Evolutionary conservation across 2,113 vertebrate species (phyloP), one percentile per base, ranked within the genome.

Genomic region (Pseudorectes ferrugineus): DNA sequence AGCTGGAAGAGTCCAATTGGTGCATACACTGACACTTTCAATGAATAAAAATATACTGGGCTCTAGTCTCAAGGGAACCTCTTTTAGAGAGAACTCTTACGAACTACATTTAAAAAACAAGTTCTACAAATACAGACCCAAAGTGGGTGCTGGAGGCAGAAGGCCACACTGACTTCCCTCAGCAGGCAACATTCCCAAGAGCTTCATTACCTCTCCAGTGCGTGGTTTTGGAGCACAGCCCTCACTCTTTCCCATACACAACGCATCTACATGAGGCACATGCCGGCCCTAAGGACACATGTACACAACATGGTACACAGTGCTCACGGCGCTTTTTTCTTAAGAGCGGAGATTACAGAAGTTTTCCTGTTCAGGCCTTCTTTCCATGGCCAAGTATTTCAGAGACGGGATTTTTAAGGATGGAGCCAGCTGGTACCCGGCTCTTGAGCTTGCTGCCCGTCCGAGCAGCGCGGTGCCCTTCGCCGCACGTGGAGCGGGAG

Each of bases 271-370:
- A 29, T 4, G 45, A 38, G 42, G 31, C 66, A 52, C 13, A 9
- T 9, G 28, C 14, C 0, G 2, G 62, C 43, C 52, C 52, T 1
- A 52, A 10, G 71, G 46, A 11, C 5, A 18, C 4, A 2, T 0
- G 17, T 5, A 4, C 2, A 12, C 28, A 61, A 10, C 18, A 14
- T 2, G 23, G 23, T 4, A 49, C n/a, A n/a, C 7, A 8, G 36
- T 5, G 59, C 23, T 14, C 26, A 28, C 3, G 1, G 36, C 5
- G 4, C 35, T 24, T 4, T 12, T 35, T 36, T 35, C 1, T 1
- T 1, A 67, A 29, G 40, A 23, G 55, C 9, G 0, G 16, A 7
- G 3, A 0, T 1, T 2, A 40, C 42, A 2, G 0, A 33, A 9
- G 31, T 13, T 25, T 36, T 54, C 25, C 63, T 36, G 22, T 23